Evolutionary conservation across 2,113 vertebrate species (phyloP).

Genomic region (Macrotis lagotis): DNA sequence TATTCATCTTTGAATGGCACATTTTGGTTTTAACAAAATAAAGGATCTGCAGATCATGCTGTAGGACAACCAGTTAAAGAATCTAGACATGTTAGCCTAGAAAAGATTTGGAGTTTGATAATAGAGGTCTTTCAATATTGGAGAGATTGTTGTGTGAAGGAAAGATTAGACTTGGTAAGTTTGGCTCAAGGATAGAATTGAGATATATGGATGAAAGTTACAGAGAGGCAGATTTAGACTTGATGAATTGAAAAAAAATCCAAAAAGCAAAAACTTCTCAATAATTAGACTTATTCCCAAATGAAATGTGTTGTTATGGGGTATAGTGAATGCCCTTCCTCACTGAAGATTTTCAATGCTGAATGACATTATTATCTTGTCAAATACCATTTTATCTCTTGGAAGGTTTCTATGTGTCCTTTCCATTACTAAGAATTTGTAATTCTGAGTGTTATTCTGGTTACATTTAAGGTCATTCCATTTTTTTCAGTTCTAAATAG

Average conservation of each 20-base stretch:
- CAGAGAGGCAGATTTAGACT: neutral
- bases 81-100: neutral
- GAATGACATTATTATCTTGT: neutral
- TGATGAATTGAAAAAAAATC: neutral
- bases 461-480: neutral
- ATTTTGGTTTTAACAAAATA: neutral
- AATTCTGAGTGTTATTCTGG: neutral
- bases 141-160: neutral
- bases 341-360: neutral
- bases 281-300: neutral
- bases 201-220: neutral
- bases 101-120: neutral
- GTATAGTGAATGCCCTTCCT: neutral
- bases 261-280: neutral
- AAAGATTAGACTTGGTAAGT: neutral
- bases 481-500: neutral
- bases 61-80: neutral
- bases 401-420: neutral
- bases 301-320: neutral
- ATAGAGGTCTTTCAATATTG: neutral
- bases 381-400: neutral
- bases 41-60: neutral
- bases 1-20: neutral
- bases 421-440: neutral
- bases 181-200: neutral